Evolutionary conservation across 2,113 vertebrate species (phyloP).

Genomic region (Zosterops hypoxanthus): DNA sequence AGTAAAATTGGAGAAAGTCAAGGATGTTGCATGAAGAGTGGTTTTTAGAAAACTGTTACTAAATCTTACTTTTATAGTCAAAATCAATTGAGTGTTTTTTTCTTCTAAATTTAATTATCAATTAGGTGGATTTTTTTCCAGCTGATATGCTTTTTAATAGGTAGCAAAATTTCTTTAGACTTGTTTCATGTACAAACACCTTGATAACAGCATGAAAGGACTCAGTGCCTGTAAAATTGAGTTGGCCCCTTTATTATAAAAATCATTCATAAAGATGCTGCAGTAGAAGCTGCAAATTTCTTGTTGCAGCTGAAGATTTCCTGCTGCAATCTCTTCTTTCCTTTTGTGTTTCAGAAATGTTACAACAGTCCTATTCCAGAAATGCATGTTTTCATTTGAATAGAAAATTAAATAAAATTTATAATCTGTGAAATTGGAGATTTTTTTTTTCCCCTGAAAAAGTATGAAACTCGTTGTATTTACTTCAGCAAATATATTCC

Average conservation of each 20-base stretch:
- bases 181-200: background rate
- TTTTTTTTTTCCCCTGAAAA: background rate
- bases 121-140: conserved; percentile 30
- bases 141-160: conserved; percentile 1
- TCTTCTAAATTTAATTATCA: conserved; percentile 40
- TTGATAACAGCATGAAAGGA: background rate
- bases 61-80: background rate
- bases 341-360: background rate
- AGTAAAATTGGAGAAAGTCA: background rate
- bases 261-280: background rate
- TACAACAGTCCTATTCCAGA: background rate
- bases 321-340: background rate
- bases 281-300: background rate
- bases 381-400: conserved; percentile 25
- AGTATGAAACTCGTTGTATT: background rate
- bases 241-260: background rate
- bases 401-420: conserved; percentile 18
- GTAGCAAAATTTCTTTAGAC: conserved; percentile 41
- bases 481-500: background rate
- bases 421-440: background rate
- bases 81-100: background rate
- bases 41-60: background rate
- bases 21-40: background rate
- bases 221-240: background rate
- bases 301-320: background rate